A percentile compares a stretch with the other conserved stretches of the same genome.
These are phyloP conservation scores for Cryptomyrus ogoouensis DNA, from an alignment of 2,113 vertebrate genomes.

Conservation along the genomic window DNA sequence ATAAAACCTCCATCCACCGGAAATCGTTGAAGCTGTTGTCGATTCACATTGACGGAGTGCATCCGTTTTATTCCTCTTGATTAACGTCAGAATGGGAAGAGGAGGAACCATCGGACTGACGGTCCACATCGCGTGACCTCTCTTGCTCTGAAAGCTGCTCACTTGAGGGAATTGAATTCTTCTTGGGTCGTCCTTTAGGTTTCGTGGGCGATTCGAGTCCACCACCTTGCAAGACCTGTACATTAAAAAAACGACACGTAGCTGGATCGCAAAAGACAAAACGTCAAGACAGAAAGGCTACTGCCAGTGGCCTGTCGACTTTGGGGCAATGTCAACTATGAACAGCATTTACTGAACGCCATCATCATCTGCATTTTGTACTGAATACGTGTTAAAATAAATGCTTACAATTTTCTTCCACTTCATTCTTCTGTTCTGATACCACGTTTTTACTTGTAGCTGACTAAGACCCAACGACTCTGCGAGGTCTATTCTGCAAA, in stretches of 20 bases:
- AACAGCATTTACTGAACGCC: neutral
- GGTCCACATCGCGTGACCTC: conserved; percentile 66
- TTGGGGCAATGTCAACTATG: neutral
- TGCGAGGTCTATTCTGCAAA: conserved; percentile 91
- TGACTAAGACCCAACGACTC: conserved; percentile 96
- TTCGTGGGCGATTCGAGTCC: conserved; percentile 95
- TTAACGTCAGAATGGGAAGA: conserved; percentile 63
- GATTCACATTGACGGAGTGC: neutral
- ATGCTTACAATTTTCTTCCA: conserved; percentile 99
- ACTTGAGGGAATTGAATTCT: conserved; percentile 93
- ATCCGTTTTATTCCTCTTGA: conserved; percentile 68
- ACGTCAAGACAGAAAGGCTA: neutral
- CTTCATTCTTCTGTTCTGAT: conserved; percentile 98
- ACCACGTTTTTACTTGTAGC: conserved; percentile 98
- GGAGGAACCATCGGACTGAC: conserved; percentile 57
- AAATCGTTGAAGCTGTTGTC: conserved; percentile 21
- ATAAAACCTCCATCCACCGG: conserved; percentile 19
- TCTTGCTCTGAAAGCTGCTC: conserved; percentile 94
- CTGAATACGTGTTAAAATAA: neutral
- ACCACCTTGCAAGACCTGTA: conserved; percentile 88
- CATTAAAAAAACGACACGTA: neutral
- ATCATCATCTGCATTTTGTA: neutral
- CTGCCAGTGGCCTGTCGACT: neutral
- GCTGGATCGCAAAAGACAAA: neutral
- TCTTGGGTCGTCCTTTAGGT: conserved; percentile 94